These are phyloP conservation scores for Drosophila leonis DNA, from an alignment of 2,888 invertebrate species.

Conservation along the genomic window DNA sequence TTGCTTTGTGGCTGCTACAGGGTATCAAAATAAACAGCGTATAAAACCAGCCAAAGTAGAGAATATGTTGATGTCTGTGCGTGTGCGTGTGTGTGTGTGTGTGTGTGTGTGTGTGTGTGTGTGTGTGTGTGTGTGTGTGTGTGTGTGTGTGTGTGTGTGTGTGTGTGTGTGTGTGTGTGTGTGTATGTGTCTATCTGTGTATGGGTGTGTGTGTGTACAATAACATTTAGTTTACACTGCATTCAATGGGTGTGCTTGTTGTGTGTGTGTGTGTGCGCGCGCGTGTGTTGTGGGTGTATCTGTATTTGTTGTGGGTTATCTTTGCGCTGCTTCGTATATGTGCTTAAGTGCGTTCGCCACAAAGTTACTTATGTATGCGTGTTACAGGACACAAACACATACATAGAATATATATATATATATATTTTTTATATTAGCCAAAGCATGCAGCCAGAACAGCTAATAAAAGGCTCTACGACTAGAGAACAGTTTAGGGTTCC, in stretches of 20 bases:
- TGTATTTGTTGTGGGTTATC: slow-evolving; percentile 26
- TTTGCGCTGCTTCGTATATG: slow-evolving; percentile 23
- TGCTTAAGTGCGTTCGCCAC: slow-evolving; percentile 68
- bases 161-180: slow-evolving; percentile 14
- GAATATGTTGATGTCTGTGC: slow-evolving; percentile 18
- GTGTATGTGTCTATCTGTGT: slow-evolving; percentile 13
- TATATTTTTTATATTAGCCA: no score
- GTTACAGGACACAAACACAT: slow-evolving; percentile 20
- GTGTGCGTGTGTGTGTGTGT: no score
- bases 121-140: not conserved
- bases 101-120: slow-evolving; percentile 29
- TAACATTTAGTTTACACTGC: slow-evolving; percentile 77
- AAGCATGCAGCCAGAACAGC: slow-evolving; percentile 55
- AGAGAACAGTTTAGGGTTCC: slow-evolving; percentile 44
- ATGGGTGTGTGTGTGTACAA: slow-evolving; percentile 43
- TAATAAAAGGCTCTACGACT: slow-evolving; percentile 47
- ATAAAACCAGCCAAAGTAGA: slow-evolving; percentile 56
- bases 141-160: slow-evolving; percentile 10
- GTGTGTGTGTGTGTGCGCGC: slow-evolving; percentile 9
- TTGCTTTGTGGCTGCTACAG: not conserved
- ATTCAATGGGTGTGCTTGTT: slow-evolving; percentile 47
- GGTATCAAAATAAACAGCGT: slow-evolving; percentile 33
- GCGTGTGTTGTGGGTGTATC: slow-evolving; percentile 21
- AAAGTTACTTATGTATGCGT: slow-evolving; percentile 38
- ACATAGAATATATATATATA: slow-evolving; percentile 14